Percentiles rank a stretch among this genome's conserved stretches.
These are phyloP conservation scores for Acanthiza pusilla DNA, from an alignment of 2,797 vertebrate genomes.

Conservation along the genomic window DNA sequence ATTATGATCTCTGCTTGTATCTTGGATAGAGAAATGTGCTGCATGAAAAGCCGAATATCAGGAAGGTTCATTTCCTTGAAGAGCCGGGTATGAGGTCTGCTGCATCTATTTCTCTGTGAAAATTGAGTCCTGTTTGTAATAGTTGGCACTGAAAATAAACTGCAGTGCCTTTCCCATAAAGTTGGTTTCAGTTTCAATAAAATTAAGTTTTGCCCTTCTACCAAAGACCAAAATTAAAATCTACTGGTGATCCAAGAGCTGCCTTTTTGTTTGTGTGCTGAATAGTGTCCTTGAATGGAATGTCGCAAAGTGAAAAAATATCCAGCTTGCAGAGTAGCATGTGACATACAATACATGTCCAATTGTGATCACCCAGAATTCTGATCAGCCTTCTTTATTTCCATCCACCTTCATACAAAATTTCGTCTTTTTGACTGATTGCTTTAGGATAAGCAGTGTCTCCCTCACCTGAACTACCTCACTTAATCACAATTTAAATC, in stretches of 20 bases:
- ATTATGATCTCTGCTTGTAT: background rate
- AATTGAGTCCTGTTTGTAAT: background rate
- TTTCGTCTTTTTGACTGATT: background rate
- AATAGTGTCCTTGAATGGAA: background rate
- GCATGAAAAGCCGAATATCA: background rate
- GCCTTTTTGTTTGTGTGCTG: background rate
- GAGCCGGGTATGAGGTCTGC: background rate
- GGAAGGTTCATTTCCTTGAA: background rate
- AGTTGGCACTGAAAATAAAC: background rate
- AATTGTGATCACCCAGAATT: background rate
- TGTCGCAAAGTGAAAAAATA: background rate
- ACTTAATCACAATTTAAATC: background rate
- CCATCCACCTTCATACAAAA: background rate
- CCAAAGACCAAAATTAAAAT: background rate
- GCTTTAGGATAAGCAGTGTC: background rate
- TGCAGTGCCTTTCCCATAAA: background rate
- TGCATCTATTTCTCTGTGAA: background rate
- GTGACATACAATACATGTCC: background rate
- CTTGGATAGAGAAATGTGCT: background rate
- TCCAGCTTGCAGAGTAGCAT: background rate
- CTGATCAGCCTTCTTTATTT: background rate
- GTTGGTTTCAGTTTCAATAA: background rate
- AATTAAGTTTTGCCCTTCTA: background rate
- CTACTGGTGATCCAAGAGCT: background rate
- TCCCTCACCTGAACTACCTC: background rate